phyloP scores from a whole-genome alignment of 2,113 vertebrate species.

The Columba livia region DNA sequence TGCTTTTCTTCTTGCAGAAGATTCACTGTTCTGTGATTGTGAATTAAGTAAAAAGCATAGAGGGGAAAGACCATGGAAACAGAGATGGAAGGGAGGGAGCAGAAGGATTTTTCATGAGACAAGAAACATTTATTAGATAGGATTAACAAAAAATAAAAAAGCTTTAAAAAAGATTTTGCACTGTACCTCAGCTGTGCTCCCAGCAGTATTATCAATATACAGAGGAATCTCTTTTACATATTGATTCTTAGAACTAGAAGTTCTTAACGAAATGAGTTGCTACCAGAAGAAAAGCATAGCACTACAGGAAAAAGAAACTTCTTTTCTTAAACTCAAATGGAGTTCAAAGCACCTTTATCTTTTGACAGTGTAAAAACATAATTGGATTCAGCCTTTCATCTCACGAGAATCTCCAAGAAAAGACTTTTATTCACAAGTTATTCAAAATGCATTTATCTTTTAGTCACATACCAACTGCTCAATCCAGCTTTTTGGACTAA shows the following conservation, averaged over 20 bases:
- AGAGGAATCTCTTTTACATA: neutral
- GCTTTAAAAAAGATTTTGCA: neutral
- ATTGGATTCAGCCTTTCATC: neutral
- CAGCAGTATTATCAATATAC: neutral
- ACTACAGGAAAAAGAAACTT: neutral
- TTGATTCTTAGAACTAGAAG: neutral
- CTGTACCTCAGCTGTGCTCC: neutral
- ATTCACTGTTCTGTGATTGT: neutral
- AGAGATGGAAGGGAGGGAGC: neutral
- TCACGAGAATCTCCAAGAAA: neutral
- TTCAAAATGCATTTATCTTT: constrained; percentile 10
- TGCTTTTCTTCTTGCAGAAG: neutral
- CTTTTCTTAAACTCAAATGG: neutral
- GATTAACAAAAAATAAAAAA: neutral
- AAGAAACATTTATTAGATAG: neutral
- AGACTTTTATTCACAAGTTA: neutral
- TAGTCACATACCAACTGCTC: neutral
- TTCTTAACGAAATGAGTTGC: neutral
- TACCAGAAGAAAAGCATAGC: neutral
- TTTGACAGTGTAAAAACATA: neutral
- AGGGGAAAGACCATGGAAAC: neutral
- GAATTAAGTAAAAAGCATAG: neutral
- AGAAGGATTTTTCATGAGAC: neutral
- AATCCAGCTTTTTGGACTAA: neutral
- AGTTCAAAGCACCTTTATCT: neutral